Conservation (phyloP, 2,888 invertebrate species). For the Tuta absoluta region DNA sequence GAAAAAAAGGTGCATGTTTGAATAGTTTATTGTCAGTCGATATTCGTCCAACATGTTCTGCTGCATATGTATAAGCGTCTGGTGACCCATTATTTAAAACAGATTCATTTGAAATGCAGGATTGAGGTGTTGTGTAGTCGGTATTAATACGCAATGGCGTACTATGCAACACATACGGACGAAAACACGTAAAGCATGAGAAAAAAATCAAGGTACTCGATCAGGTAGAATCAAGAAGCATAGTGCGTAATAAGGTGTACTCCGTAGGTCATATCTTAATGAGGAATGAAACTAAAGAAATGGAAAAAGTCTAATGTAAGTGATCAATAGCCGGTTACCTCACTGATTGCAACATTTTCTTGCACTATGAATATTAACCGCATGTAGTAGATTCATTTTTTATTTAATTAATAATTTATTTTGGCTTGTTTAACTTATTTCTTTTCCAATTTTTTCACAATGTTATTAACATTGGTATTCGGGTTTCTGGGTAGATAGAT, state of each 20-base stretch:
- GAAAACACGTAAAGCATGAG: background rate
- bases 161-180: background rate
- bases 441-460: background rate
- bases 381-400: slow-evolving; percentile 40
- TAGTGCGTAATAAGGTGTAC: slow-evolving; percentile 15
- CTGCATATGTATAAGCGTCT: background rate
- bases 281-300: slow-evolving; percentile 43
- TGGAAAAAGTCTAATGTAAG: slow-evolving; percentile 51
- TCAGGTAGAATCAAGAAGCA: background rate
- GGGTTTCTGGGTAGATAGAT: background rate
- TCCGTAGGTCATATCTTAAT: slow-evolving; percentile 33
- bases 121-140: background rate
- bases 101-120: slow-evolving; percentile 14
- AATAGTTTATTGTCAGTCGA: background rate
- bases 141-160: background rate
- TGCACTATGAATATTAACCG: slow-evolving; percentile 54
- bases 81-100: slow-evolving; percentile 18
- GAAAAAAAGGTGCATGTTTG: background rate
- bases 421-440: background rate
- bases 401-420: background rate
- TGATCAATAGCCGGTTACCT: slow-evolving; percentile 75
- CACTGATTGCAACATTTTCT: slow-evolving; percentile 54
- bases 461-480: background rate
- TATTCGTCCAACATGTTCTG: background rate
- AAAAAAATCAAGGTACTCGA: background rate